Percentiles rank a stretch among this genome's conserved stretches.
Evolutionary conservation across 2,797 vertebrate genomes (phyloP).

Genomic region (Melanotaenia maccullochi): DNA sequence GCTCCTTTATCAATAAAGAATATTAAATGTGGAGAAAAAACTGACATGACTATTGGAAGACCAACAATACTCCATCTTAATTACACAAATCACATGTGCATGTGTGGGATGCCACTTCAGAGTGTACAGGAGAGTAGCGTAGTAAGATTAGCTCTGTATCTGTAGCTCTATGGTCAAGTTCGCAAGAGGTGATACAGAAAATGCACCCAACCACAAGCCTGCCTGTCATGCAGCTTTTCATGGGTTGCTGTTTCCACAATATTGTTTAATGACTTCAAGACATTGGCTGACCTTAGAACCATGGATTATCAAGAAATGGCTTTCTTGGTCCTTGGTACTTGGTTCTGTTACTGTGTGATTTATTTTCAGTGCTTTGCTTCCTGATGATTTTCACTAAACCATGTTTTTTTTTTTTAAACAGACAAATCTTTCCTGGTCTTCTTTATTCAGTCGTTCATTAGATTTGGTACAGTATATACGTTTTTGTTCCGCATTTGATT

Average conservation of each 20-base stretch:
- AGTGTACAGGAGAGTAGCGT: background rate
- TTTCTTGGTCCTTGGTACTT: background rate
- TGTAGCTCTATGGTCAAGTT: slow-evolving; percentile 10
- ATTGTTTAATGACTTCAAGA: slow-evolving; percentile 53
- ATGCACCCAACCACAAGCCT: slow-evolving; percentile 39
- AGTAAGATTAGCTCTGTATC: background rate
- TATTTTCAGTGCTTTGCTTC: slow-evolving; percentile 19
- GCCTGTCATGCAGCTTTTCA: slow-evolving; percentile 40
- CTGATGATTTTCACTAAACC: slow-evolving; percentile 60
- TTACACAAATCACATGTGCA: too few species aligned
- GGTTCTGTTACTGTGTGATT: slow-evolving; percentile 30
- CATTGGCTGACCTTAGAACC: slow-evolving; percentile 2
- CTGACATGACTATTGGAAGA: background rate
- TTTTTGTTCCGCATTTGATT: slow-evolving; percentile 52
- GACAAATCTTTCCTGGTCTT: slow-evolving; percentile 89
- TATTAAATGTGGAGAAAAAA: background rate
- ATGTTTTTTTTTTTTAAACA: slow-evolving; percentile 79
- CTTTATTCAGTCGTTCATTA: slow-evolving; percentile 90
- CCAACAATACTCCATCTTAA: background rate
- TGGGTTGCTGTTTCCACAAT: slow-evolving; percentile 33
- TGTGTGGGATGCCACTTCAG: background rate
- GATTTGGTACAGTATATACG: slow-evolving; percentile 87
- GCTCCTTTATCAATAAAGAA: too few species aligned
- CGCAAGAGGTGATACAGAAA: slow-evolving; percentile 49
- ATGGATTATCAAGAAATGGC: slow-evolving; percentile 6